Evolutionary conservation across 2,113 vertebrate genomes (phyloP).

Genomic region (Plecturocebus donacophilus): DNA sequence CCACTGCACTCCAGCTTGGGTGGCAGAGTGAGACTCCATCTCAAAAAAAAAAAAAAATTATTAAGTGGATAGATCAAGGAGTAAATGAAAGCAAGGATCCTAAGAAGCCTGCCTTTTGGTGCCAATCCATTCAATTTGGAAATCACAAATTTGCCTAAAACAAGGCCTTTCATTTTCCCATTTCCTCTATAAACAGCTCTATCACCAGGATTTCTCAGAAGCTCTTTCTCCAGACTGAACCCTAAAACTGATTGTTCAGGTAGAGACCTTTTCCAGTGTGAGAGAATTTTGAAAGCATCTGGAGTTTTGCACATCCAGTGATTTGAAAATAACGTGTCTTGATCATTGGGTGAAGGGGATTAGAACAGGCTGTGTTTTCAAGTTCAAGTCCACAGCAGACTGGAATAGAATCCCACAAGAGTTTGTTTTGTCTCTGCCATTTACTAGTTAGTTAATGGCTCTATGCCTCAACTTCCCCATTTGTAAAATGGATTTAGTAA

Average conservation of each 20-base stretch:
- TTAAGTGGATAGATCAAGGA: neutral
- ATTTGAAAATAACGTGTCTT: neutral
- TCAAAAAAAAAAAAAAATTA: neutral
- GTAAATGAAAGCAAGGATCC: neutral
- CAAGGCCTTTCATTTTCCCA: neutral
- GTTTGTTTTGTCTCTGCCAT: neutral
- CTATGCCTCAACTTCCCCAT: neutral
- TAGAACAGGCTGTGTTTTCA: neutral
- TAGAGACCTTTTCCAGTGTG: neutral
- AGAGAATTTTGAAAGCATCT: neutral
- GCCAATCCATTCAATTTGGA: neutral
- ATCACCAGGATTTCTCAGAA: neutral
- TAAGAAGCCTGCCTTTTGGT: neutral
- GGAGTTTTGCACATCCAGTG: neutral
- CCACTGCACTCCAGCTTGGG: too few species aligned
- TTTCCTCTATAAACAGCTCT: neutral
- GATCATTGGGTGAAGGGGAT: neutral
- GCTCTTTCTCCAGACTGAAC: neutral
- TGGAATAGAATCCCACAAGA: neutral
- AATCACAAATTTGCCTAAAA: neutral
- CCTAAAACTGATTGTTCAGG: neutral
- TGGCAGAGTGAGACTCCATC: too few species aligned
- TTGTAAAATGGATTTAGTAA: neutral
- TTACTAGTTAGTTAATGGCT: neutral
- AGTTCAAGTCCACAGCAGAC: neutral